These are phyloP conservation scores for Cryptus armator DNA, from an alignment of 2,888 invertebrate genomes.

Conservation along the genomic window DNA sequence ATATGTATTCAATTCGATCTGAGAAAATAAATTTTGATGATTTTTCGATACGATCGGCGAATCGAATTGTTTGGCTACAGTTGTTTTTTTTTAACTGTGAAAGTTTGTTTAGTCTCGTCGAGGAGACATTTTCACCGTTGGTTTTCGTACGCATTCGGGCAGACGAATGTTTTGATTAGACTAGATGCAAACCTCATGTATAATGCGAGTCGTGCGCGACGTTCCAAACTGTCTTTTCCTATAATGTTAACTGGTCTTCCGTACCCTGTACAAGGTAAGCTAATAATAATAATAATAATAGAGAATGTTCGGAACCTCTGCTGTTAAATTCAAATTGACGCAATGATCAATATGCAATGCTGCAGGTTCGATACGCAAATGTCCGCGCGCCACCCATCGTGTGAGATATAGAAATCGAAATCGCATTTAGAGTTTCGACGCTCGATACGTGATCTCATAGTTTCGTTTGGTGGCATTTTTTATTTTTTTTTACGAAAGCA, in stretches of 20 bases:
- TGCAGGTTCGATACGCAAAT: constrained; percentile 27
- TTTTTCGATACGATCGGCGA: not conserved
- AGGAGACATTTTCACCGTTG: constrained; percentile 20
- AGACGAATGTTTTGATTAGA: constrained; percentile 78
- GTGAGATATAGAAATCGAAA: constrained; percentile 37
- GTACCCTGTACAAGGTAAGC: not conserved
- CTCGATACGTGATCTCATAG: constrained; percentile 16
- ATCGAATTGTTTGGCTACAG: not conserved
- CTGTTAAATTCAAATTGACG: not conserved
- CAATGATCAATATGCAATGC: constrained; percentile 35
- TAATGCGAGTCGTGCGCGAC: constrained; percentile 43
- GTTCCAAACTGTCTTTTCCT: not conserved
- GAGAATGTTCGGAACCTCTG: not conserved
- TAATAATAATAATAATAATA: not conserved
- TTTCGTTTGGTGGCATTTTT: not conserved
- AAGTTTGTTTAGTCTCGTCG: constrained; percentile 15
- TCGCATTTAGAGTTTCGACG: not conserved
- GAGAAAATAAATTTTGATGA: not conserved
- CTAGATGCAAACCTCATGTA: constrained; percentile 73
- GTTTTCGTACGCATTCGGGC: constrained; percentile 73
- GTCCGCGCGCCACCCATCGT: constrained; percentile 30
- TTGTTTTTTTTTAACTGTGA: constrained; percentile 15
- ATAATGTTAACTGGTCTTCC: not conserved
- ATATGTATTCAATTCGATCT: not conserved
- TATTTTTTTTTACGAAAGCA: not conserved